Evolutionary conservation across 2,888 invertebrate genomes (phyloP).

Genomic region (Gerris lacustris): DNA sequence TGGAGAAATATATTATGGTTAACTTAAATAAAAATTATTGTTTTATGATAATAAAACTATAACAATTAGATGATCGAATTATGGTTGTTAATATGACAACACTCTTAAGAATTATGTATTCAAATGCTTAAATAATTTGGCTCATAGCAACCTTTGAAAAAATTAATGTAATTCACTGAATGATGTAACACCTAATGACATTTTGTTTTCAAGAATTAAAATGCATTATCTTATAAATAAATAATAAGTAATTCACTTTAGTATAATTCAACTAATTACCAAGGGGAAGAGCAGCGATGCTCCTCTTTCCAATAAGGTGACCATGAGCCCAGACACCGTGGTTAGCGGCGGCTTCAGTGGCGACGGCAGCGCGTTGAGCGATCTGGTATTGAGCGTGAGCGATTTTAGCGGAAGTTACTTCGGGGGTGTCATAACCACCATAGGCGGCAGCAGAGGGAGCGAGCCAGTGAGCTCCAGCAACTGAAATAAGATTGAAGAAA

Average conservation of each 20-base stretch:
- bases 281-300: conserved; percentile 20
- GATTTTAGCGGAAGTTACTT: conserved; percentile 37
- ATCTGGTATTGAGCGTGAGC: conserved; percentile 17
- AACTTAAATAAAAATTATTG: not conserved
- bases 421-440: conserved; percentile 35
- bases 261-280: conserved; percentile 10
- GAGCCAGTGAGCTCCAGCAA: not conserved
- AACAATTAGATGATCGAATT: too few species aligned
- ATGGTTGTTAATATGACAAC: too few species aligned
- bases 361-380: conserved; percentile 10
- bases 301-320: conserved; percentile 20
- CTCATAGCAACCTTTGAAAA: too few species aligned
- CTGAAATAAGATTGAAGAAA: not conserved
- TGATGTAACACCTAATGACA: too few species aligned
- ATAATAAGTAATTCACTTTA: too few species aligned
- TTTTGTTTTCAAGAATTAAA: too few species aligned
- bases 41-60: too few species aligned
- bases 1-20: not conserved
- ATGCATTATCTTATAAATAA: too few species aligned
- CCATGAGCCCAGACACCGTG: conserved; percentile 14
- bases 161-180: too few species aligned
- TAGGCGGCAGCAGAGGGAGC: conserved; percentile 6
- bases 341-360: conserved; percentile 7
- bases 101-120: too few species aligned
- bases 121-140: too few species aligned